Conservation (phyloP, 2,113 vertebrate genomes). For the Callopanchax toddi region DNA sequence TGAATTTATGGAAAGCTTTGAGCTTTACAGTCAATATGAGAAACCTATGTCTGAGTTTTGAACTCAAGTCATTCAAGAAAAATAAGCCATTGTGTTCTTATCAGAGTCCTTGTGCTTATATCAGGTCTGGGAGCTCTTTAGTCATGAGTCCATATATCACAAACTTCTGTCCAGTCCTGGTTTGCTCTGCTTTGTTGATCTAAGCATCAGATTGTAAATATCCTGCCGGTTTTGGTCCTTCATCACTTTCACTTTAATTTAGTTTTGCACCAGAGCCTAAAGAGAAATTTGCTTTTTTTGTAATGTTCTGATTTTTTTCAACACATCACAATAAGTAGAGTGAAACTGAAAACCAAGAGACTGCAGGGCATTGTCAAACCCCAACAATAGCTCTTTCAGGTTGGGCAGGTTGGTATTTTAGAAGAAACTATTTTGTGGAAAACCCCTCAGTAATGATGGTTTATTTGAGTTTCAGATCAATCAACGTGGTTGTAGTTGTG, state of each 20-base stretch:
- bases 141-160: constrained; percentile 26
- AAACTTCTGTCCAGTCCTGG: constrained; percentile 5
- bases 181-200: constrained; percentile 34
- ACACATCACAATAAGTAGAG: constrained; percentile 13
- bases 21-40: constrained; percentile 6
- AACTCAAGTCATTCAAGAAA: neutral
- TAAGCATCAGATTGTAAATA: constrained; percentile 29
- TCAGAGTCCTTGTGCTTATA: constrained; percentile 35
- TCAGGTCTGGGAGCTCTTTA: constrained; percentile 26
- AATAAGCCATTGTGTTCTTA: neutral
- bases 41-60: constrained; percentile 3
- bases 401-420: constrained; percentile 37
- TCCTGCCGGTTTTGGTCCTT: neutral
- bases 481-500: constrained; percentile 22
- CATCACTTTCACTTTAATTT: constrained; percentile 24
- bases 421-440: constrained; percentile 20
- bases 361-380: constrained; percentile 22
- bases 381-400: constrained; percentile 31
- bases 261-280: constrained; percentile 2
- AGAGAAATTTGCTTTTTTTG: constrained; percentile 35
- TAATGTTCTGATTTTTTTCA: constrained; percentile 4
- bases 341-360: constrained; percentile 40
- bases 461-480: constrained; percentile 30
- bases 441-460: constrained; percentile 30
- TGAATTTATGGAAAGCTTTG: neutral